phyloP scores from a whole-genome alignment of 2,113 vertebrate species.

The Otis tarda region DNA sequence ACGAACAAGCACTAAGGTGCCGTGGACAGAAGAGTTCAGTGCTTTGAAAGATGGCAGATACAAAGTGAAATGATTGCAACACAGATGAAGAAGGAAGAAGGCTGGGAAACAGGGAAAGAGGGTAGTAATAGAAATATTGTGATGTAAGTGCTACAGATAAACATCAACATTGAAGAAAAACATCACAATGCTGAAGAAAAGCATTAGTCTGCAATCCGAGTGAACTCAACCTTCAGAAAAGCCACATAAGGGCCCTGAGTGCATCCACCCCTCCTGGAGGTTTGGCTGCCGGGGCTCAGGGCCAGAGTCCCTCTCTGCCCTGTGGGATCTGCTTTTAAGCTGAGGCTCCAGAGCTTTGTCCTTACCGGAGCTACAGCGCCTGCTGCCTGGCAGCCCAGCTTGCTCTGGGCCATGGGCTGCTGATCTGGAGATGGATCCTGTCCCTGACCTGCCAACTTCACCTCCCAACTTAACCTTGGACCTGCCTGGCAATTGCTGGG shows the following conservation, averaged over 20 bases:
- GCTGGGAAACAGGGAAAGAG: neutral
- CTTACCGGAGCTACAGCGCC: neutral
- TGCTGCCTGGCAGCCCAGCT: neutral
- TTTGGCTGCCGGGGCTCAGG: fast-evolving
- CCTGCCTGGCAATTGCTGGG: neutral
- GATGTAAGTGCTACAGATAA: neutral
- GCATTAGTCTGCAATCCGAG: neutral
- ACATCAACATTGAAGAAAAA: neutral
- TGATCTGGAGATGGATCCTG: neutral
- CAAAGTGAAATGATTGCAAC: neutral
- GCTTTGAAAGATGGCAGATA: neutral
- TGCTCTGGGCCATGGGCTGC: neutral
- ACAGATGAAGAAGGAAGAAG: neutral
- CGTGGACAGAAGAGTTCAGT: neutral
- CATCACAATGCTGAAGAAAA: neutral
- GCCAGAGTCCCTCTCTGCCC: neutral
- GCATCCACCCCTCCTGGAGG: neutral
- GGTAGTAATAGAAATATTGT: neutral
- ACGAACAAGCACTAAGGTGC: neutral
- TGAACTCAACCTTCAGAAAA: neutral
- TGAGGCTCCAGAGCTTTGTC: neutral
- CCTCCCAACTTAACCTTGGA: neutral
- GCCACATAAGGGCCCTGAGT: neutral
- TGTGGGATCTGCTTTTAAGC: neutral
- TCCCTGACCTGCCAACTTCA: neutral